Conservation (phyloP, 2,797 vertebrate genomes). For the Scyliorhinus canicula region DNA sequence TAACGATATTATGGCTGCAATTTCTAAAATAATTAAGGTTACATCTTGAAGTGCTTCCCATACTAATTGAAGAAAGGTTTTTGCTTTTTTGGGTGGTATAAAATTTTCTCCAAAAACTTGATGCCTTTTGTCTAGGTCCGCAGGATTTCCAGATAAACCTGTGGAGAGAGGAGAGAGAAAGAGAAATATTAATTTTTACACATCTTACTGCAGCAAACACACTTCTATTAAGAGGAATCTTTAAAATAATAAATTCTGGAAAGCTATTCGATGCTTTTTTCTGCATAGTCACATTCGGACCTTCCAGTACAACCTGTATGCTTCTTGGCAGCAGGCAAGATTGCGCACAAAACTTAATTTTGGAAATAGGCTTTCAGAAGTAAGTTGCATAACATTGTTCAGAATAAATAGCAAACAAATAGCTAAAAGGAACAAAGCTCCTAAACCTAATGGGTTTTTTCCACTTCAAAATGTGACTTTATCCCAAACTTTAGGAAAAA, state of each 20-base stretch:
- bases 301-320: neutral
- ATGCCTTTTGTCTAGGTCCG: conserved; percentile 94
- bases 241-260: neutral
- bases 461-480: neutral
- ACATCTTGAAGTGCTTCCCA: conserved; percentile 99
- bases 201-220: neutral
- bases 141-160: conserved; percentile 92
- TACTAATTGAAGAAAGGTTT: conserved; percentile 99
- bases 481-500: neutral
- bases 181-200: conserved; percentile 40
- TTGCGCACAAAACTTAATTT: neutral
- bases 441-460: neutral
- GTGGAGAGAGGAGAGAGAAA: conserved; percentile 44
- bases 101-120: conserved; percentile 88
- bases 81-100: conserved; percentile 99
- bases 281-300: neutral
- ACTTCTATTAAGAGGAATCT: neutral
- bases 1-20: conserved; percentile 98
- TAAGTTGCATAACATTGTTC: neutral
- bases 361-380: neutral
- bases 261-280: neutral
- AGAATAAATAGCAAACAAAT: neutral
- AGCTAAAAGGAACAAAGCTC: neutral
- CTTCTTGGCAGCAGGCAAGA: neutral
- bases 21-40: conserved; percentile 98